Percentiles rank a stretch among this genome's conserved stretches.
Conservation (phyloP, 2,888 invertebrate species). For the Helleia helle region DNA sequence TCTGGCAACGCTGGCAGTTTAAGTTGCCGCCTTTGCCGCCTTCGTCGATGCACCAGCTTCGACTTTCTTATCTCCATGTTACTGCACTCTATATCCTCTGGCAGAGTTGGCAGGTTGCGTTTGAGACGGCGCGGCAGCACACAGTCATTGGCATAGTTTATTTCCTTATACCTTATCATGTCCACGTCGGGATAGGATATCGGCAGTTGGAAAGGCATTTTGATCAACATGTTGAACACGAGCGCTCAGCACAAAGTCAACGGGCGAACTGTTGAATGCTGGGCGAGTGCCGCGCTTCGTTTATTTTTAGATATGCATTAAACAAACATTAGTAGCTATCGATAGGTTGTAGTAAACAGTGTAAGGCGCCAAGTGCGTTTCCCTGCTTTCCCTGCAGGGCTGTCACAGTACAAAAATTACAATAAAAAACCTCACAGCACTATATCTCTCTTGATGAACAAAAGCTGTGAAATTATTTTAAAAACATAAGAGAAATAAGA, state of each 20-base stretch:
- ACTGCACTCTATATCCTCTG: constrained; percentile 59
- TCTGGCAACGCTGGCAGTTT: constrained; percentile 51
- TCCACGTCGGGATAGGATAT: constrained; percentile 48
- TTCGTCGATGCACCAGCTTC: constrained; percentile 35
- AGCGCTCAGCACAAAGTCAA: constrained; percentile 33
- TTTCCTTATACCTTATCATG: constrained; percentile 49
- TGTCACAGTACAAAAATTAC: neutral
- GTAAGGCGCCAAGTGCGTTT: constrained; percentile 30
- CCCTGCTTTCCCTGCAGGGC: constrained; percentile 12
- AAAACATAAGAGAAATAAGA: no score
- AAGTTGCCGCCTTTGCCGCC: constrained; percentile 45
- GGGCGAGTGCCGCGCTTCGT: constrained; percentile 22
- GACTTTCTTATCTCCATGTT: constrained; percentile 45
- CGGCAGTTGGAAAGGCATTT: constrained; percentile 42
- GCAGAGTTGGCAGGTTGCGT: constrained; percentile 47
- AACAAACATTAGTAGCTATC: constrained; percentile 21
- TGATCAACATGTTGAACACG: constrained; percentile 47
- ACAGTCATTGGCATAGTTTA: constrained; percentile 53
- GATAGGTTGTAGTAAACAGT: constrained; percentile 27
- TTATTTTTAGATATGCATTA: constrained; percentile 38
- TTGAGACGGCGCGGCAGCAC: constrained; percentile 50
- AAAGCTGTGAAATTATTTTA: no score
- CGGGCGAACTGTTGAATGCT: constrained; percentile 28
- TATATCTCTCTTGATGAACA: no score
- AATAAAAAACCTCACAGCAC: no score